Conservation (phyloP, 2,797 vertebrate genomes). For the Microctenopoma stevenorrisi region DNA sequence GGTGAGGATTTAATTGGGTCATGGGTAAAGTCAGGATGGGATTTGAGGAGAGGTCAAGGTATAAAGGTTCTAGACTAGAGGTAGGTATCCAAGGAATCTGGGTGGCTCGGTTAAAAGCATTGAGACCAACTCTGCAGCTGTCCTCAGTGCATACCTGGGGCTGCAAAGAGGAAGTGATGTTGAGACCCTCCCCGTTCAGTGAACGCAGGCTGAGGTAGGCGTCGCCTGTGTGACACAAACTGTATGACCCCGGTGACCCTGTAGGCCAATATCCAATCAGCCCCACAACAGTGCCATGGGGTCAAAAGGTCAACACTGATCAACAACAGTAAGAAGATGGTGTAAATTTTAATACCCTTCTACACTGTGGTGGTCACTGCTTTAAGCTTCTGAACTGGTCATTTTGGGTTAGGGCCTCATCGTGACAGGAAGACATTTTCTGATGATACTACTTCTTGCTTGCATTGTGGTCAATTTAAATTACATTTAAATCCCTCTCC, state of each 20-base stretch:
- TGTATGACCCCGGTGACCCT: constrained; percentile 87
- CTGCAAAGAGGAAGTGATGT: constrained; percentile 84
- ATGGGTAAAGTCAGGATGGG: constrained; percentile 53
- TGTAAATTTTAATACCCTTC: constrained; percentile 25
- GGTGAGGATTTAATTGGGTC: constrained; percentile 34
- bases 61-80: constrained; percentile 58
- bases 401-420: background rate
- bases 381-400: constrained; percentile 11
- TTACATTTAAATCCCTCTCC: background rate
- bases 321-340: constrained; percentile 21
- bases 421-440: background rate
- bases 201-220: constrained; percentile 84
- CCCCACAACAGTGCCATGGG: constrained; percentile 44
- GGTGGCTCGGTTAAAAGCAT: constrained; percentile 60
- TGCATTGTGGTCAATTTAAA: background rate
- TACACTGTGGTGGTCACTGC: constrained; percentile 10
- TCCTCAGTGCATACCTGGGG: constrained; percentile 85
- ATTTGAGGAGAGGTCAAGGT: constrained; percentile 49
- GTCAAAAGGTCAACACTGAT: constrained; percentile 47
- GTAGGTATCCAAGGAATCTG: constrained; percentile 49
- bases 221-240: constrained; percentile 85
- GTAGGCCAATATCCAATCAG: constrained; percentile 76
- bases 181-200: constrained; percentile 84
- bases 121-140: constrained; percentile 69
- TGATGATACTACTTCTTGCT: background rate